phyloP scores from a whole-genome alignment of 2,113 vertebrate genomes.

The Chitala chitala region DNA sequence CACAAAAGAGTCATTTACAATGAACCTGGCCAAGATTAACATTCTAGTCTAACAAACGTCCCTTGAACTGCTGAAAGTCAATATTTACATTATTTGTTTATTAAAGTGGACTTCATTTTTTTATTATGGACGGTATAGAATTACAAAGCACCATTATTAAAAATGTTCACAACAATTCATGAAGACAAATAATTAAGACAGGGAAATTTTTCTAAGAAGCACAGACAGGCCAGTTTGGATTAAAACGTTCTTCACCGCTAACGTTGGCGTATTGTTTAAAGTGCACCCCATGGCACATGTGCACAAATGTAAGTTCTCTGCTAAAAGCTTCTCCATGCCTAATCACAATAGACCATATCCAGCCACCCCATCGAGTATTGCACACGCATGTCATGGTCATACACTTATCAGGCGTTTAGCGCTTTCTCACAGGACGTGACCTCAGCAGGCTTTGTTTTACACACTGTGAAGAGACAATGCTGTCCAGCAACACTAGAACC shows the following conservation, averaged over 20 bases:
- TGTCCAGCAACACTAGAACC: slow-evolving; percentile 32
- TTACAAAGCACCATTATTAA: background rate
- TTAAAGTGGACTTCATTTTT: slow-evolving; percentile 1
- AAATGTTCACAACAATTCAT: background rate
- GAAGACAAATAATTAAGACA: background rate
- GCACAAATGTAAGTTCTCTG: slow-evolving; percentile 7
- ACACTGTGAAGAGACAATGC: slow-evolving; percentile 28
- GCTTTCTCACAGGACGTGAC: slow-evolving; percentile 39
- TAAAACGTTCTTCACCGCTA: too few species aligned
- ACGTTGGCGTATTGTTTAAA: background rate
- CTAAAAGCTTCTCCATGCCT: slow-evolving; percentile 3
- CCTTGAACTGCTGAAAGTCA: slow-evolving; percentile 15
- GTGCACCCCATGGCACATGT: background rate
- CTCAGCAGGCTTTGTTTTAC: slow-evolving; percentile 32
- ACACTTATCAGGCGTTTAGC: slow-evolving; percentile 28
- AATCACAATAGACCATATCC: slow-evolving; percentile 8
- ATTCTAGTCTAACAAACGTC: slow-evolving; percentile 19
- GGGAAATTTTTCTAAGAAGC: background rate
- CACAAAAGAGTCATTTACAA: slow-evolving; percentile 32
- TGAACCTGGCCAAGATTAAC: slow-evolving; percentile 27
- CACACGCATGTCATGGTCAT: background rate
- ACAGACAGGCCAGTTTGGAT: too few species aligned
- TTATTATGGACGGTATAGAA: background rate
- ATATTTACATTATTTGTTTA: slow-evolving; percentile 22
- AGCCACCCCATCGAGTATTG: background rate